These are phyloP conservation scores for Lichenostomus cassidix DNA, from an alignment of 2,113 vertebrate genomes.

Conservation along the genomic window DNA sequence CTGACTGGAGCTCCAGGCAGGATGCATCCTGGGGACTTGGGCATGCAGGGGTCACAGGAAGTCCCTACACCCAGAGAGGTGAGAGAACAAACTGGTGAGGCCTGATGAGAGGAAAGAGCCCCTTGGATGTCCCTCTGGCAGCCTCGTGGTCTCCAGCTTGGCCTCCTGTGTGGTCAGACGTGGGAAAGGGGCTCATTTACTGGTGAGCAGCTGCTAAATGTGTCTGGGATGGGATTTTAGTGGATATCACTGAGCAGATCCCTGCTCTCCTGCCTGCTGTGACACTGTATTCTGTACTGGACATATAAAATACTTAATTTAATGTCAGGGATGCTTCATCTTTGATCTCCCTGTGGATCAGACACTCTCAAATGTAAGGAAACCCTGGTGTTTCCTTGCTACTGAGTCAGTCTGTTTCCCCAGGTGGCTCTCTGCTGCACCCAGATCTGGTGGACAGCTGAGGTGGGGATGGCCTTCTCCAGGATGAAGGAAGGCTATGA, in stretches of 20 bases:
- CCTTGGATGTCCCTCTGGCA: background rate
- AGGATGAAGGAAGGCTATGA: slow-evolving; percentile 93
- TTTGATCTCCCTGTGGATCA: background rate
- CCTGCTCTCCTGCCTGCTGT: background rate
- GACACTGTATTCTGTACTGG: background rate
- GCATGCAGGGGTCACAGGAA: background rate
- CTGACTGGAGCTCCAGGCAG: background rate
- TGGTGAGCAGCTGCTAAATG: background rate
- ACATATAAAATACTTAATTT: background rate
- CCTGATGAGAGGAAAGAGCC: background rate
- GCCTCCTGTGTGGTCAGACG: background rate
- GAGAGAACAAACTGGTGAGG: background rate
- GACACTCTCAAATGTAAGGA: fast-evolving
- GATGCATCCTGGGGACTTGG: fast-evolving
- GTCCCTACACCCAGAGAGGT: background rate
- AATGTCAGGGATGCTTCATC: background rate
- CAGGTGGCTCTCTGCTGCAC: slow-evolving; percentile 91
- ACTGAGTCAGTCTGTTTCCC: background rate
- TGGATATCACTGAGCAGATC: background rate
- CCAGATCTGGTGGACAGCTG: slow-evolving; percentile 96
- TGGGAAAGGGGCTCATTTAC: background rate
- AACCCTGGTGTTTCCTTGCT: background rate
- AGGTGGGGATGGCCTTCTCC: slow-evolving; percentile 88
- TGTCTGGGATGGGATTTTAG: background rate
- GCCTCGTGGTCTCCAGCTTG: background rate